These are phyloP conservation scores for Ferdinandea cuprea DNA, from an alignment of 2,888 invertebrate species.

Conservation along the genomic window DNA sequence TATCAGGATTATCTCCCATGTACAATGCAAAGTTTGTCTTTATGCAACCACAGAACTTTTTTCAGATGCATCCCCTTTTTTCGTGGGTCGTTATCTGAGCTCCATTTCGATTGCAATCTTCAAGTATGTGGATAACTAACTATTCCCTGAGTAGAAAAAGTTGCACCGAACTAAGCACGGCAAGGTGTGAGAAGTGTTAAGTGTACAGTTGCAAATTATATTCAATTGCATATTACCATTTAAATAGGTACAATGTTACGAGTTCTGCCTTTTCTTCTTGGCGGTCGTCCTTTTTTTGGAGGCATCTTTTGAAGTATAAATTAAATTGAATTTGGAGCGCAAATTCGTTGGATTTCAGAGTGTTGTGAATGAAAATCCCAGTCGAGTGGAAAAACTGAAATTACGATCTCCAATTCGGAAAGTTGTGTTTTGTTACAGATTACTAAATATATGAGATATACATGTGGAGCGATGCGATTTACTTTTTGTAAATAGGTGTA, in stretches of 20 bases:
- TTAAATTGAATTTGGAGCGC: slow-evolving; percentile 64
- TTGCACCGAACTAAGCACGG: slow-evolving; percentile 48
- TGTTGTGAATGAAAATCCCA: slow-evolving; percentile 20
- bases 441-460: too few species aligned
- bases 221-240: slow-evolving; percentile 74
- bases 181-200: slow-evolving; percentile 69
- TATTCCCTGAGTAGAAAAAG: slow-evolving; percentile 35
- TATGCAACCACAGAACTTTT: slow-evolving; percentile 53
- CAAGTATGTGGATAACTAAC: slow-evolving; percentile 21
- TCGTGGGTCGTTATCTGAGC: slow-evolving; percentile 43
- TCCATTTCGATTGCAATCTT: slow-evolving; percentile 62
- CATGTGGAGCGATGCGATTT: too few species aligned
- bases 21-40: slow-evolving; percentile 59
- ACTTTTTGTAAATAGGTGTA: too few species aligned
- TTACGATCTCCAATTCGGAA: slow-evolving; percentile 27
- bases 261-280: too few species aligned
- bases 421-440: slow-evolving; percentile 19
- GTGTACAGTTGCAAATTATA: slow-evolving; percentile 73
- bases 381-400: background rate
- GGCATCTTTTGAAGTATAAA: slow-evolving; percentile 38
- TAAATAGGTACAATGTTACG: slow-evolving; percentile 60
- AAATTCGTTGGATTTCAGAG: slow-evolving; percentile 37
- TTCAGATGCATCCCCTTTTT: slow-evolving; percentile 17
- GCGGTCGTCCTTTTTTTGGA: slow-evolving; percentile 1
- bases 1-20: slow-evolving; percentile 71